These are phyloP conservation scores for Erinaceus europaeus DNA, from an alignment of 2,113 vertebrate genomes.

Conservation along the genomic window DNA sequence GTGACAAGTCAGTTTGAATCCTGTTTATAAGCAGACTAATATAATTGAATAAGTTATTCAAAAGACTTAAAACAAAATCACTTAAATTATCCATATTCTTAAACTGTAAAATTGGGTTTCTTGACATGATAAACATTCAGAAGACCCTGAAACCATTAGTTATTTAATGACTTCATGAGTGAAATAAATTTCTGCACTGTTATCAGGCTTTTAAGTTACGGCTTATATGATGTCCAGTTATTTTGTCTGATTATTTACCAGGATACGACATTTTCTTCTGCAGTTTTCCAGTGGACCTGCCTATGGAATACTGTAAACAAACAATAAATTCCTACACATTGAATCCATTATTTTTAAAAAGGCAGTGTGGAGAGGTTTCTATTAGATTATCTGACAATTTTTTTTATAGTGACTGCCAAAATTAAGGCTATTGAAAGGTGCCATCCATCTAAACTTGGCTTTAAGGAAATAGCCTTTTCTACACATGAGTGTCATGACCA, in stretches of 20 bases:
- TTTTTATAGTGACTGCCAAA: slow-evolving; percentile 51
- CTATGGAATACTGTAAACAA: slow-evolving; percentile 67
- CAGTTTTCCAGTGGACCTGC: slow-evolving; percentile 71
- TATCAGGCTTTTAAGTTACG: slow-evolving; percentile 49
- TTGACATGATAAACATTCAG: slow-evolving; percentile 30
- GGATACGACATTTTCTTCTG: slow-evolving; percentile 21
- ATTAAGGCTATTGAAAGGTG: slow-evolving; percentile 26
- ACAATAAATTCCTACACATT: slow-evolving; percentile 43
- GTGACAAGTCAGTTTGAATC: slow-evolving; percentile 21
- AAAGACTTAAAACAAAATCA: slow-evolving; percentile 63
- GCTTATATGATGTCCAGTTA: slow-evolving; percentile 54
- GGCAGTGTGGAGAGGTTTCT: background rate
- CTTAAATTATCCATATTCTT: slow-evolving; percentile 30
- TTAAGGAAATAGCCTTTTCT: background rate
- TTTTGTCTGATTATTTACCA: too few relatives aligned
- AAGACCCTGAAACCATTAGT: slow-evolving; percentile 42
- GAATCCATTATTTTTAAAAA: slow-evolving; percentile 37
- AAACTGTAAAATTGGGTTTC: slow-evolving; percentile 53
- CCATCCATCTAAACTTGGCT: background rate
- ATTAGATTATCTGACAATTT: slow-evolving; percentile 19
- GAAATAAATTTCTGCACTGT: slow-evolving; percentile 28
- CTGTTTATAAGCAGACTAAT: slow-evolving; percentile 35
- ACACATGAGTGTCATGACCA: background rate
- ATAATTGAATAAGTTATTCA: slow-evolving; percentile 39
- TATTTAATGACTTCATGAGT: background rate